phyloP scores from a whole-genome alignment of 2,888 invertebrate species.

The Pycnomerus fuliginosus region DNA sequence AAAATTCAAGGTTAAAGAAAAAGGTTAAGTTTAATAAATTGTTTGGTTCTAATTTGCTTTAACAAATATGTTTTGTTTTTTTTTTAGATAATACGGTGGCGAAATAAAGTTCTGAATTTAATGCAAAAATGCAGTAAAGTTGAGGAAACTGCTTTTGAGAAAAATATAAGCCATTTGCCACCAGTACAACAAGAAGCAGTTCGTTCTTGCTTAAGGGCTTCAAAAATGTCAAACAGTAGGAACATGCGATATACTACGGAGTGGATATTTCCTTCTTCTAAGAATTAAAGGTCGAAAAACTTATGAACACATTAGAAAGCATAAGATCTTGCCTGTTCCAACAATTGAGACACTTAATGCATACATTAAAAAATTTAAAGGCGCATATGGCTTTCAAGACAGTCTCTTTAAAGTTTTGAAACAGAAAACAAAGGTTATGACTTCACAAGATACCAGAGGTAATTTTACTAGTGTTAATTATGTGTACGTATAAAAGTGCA shows the following conservation, averaged over 20 bases:
- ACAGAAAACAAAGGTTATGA: background rate
- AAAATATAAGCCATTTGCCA: too few species aligned
- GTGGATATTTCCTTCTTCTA: conserved; percentile 1
- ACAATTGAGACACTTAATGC: background rate
- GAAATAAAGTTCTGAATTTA: too few species aligned
- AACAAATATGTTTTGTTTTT: too few species aligned
- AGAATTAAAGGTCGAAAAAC: background rate
- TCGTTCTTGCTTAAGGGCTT: background rate
- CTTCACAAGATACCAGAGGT: background rate
- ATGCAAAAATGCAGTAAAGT: too few species aligned
- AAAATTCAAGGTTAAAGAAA: too few species aligned
- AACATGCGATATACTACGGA: background rate
- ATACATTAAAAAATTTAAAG: background rate
- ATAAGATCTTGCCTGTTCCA: conserved; percentile 1
- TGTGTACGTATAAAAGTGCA: too few species aligned
- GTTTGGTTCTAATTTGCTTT: too few species aligned
- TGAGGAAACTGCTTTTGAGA: too few species aligned
- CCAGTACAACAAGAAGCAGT: background rate
- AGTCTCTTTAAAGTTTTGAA: background rate
- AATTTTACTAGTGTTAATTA: too few species aligned
- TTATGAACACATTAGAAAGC: background rate
- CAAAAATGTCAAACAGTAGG: background rate
- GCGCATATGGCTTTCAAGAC: conserved; percentile 2
- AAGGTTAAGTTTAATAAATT: too few species aligned
- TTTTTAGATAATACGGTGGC: too few species aligned